Conservation (phyloP, 2,797 vertebrate species). For the Molossus molossus region DNA sequence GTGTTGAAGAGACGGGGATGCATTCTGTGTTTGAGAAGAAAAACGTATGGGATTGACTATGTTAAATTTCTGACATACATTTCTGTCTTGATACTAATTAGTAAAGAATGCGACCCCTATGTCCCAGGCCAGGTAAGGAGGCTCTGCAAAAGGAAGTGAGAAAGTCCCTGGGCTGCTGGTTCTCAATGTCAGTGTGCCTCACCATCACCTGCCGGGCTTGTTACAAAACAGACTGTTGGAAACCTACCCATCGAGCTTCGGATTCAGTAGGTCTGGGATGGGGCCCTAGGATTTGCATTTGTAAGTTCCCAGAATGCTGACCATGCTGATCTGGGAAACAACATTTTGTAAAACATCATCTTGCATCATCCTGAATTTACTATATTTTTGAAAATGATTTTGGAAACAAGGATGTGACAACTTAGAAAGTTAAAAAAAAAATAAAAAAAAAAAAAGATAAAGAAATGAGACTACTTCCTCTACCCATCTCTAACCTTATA, state of each 20-base stretch:
- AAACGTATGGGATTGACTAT: background rate
- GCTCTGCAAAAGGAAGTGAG: background rate
- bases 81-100: slow-evolving; percentile 48
- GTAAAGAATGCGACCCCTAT: background rate
- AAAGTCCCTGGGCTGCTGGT: background rate
- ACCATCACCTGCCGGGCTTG: background rate
- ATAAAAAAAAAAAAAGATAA: background rate
- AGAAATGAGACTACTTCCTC: background rate
- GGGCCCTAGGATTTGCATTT: background rate
- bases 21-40: background rate
- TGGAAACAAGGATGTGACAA: background rate
- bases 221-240: background rate
- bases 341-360: background rate
- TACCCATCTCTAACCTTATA: background rate
- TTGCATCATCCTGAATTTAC: background rate
- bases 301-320: background rate
- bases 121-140: background rate
- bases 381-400: slow-evolving; percentile 14
- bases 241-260: background rate
- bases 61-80: slow-evolving; percentile 56
- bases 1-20: background rate
- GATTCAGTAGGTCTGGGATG: background rate
- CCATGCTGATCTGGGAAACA: background rate
- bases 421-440: background rate
- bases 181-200: background rate